These are phyloP conservation scores for Plagodis dolabraria DNA, from an alignment of 2,888 invertebrate species.

Conservation along the genomic window DNA sequence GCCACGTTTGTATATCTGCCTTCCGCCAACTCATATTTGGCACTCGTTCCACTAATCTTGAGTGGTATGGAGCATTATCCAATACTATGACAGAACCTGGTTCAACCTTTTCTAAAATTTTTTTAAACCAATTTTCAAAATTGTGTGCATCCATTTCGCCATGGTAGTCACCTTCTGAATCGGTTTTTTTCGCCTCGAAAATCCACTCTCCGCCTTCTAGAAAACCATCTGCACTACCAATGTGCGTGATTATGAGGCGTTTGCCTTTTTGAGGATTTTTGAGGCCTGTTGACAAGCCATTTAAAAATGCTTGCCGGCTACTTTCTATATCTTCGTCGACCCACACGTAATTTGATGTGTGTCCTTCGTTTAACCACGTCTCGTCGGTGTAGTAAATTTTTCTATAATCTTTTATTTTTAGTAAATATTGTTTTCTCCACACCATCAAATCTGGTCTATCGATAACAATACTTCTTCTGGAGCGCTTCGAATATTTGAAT, in stretches of 20 bases:
- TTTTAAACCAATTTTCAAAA: not conserved
- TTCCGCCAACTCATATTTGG: not conserved
- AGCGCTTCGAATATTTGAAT: not conserved
- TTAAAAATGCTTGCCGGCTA: slow-evolving; percentile 2
- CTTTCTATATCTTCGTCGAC: not conserved
- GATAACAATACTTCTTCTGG: not conserved
- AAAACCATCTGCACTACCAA: not conserved
- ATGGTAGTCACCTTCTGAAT: not conserved
- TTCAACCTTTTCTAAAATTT: not conserved
- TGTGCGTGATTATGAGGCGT: not conserved
- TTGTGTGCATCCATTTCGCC: not conserved
- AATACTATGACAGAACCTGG: not conserved
- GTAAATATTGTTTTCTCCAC: not conserved
- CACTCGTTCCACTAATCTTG: slow-evolving; percentile 1
- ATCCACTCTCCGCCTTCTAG: not conserved
- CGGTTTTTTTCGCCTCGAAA: not conserved
- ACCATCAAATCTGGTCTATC: not conserved
- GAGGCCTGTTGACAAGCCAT: slow-evolving; percentile 3
- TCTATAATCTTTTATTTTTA: not conserved
- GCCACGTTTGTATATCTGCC: not conserved
- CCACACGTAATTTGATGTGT: not conserved
- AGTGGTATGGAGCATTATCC: not conserved
- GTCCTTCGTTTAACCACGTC: not conserved
- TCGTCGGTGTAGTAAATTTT: not conserved
- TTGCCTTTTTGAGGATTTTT: not conserved